Evolutionary conservation across 2,888 invertebrate species (phyloP).

Genomic region (Cancer borealis): DNA sequence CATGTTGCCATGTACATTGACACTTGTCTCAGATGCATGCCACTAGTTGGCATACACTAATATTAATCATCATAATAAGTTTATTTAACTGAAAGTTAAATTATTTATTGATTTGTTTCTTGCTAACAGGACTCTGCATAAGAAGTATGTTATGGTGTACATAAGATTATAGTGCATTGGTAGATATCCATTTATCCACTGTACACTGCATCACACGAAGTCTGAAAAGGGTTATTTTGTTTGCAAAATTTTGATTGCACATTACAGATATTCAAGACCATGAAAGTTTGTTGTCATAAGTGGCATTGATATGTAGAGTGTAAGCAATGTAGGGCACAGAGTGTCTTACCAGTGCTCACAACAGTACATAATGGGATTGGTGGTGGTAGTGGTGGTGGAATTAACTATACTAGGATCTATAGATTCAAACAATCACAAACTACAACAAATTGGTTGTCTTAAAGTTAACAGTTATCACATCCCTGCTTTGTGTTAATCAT

Average conservation of each 20-base stretch:
- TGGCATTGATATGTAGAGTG: neutral
- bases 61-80: neutral
- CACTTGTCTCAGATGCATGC: neutral
- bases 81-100: conserved; percentile 22
- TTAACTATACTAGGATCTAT: neutral
- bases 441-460: neutral
- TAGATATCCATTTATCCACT: conserved; percentile 55
- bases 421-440: neutral
- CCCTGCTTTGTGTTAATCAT: neutral
- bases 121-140: conserved; percentile 72
- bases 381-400: neutral
- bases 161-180: conserved; percentile 47
- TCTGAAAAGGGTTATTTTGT: neutral
- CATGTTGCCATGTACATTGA: neutral
- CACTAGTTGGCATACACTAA: neutral
- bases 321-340: neutral
- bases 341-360: neutral
- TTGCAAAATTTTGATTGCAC: neutral
- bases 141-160: conserved; percentile 74
- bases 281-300: neutral
- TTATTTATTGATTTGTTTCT: conserved; percentile 50
- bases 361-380: no score
- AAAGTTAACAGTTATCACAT: neutral
- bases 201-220: neutral
- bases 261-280: neutral